Evolutionary conservation across 2,888 invertebrate species (phyloP), one percentile per base, ranked within the genome.

Genomic region (Drosophila tanythrix): DNA sequence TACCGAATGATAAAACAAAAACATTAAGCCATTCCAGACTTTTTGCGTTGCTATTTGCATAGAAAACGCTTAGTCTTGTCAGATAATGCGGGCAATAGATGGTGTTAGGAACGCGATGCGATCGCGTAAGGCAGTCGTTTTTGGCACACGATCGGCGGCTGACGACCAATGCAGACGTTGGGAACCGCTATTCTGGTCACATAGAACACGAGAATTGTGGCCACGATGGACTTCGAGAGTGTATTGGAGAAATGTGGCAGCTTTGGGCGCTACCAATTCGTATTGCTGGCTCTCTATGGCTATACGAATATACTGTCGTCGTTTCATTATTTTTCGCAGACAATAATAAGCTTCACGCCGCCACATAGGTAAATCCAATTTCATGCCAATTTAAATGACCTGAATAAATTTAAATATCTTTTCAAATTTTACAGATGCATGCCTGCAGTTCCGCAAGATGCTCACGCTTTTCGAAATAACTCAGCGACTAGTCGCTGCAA

Each of bases 321-420:
- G 0, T 93, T 94, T 87, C 94, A 95, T 82, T 95, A 95, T 87
- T 95, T 94, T 83, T 94, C 94, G 11, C 95, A 95, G 90, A 94
- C 94, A 3, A 94, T 95, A 73, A 94, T 94, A 52, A 94, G 94
- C 76, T 93, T 94, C 29, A 93, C 94, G 18, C 95, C 95, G 1
- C 90, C 93, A 5, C 93, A 94, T 82, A 93, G 91, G 93, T 94
- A 88, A 90, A 79, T 55, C 57, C 18, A 25, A 7, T 15, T 6
- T 2, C n/a, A 48, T 8, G 6, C 1, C 1, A 7, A 25, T 31
- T 15, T 7, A 21, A 48, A 11, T 27, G 5, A 0, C 29, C 31
- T 33, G 15, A 10, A 15, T 13, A 11, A 31, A 25, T 33, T 8
- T 8, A 18, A 51, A 36, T 4, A 1, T 15, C 7, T 48, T 13